These are phyloP conservation scores for Chloromyia formosa DNA, from an alignment of 2,888 invertebrate species.

Conservation along the genomic window DNA sequence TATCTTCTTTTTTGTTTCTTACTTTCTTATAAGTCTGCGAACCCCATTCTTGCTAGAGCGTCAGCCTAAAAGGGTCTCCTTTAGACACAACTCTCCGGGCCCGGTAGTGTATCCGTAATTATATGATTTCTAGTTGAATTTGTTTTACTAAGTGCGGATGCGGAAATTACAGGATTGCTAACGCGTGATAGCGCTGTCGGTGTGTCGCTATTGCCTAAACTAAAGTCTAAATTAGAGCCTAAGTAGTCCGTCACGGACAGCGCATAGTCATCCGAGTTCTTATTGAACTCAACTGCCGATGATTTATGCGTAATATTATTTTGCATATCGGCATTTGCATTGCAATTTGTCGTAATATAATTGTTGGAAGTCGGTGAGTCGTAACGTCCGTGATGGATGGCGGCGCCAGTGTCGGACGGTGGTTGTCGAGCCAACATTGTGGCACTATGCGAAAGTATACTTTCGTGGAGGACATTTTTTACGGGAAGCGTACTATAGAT, in stretches of 20 bases:
- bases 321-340: constrained; percentile 47
- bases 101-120: constrained; percentile 84
- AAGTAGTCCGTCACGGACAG: constrained; percentile 50
- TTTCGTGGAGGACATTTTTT: constrained; percentile 45
- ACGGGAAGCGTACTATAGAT: constrained; percentile 60
- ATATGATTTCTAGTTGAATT: constrained; percentile 76
- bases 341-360: constrained; percentile 39
- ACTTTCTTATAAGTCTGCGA: neutral
- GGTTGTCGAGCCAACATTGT: constrained; percentile 42
- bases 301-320: constrained; percentile 49
- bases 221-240: constrained; percentile 52
- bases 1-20: neutral
- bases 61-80: no score
- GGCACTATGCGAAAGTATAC: constrained; percentile 50
- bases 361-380: constrained; percentile 43
- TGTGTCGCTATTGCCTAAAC: constrained; percentile 49
- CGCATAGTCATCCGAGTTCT: constrained; percentile 37
- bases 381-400: constrained; percentile 18
- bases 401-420: neutral
- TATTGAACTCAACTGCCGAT: constrained; percentile 28
- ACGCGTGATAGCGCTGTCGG: constrained; percentile 44
- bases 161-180: constrained; percentile 46
- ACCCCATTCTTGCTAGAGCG: no score
- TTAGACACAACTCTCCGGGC: constrained; percentile 90
- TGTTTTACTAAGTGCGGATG: constrained; percentile 61